These are phyloP conservation scores for Phocoena sinus DNA, from an alignment of 2,113 vertebrate genomes.

Conservation along the genomic window DNA sequence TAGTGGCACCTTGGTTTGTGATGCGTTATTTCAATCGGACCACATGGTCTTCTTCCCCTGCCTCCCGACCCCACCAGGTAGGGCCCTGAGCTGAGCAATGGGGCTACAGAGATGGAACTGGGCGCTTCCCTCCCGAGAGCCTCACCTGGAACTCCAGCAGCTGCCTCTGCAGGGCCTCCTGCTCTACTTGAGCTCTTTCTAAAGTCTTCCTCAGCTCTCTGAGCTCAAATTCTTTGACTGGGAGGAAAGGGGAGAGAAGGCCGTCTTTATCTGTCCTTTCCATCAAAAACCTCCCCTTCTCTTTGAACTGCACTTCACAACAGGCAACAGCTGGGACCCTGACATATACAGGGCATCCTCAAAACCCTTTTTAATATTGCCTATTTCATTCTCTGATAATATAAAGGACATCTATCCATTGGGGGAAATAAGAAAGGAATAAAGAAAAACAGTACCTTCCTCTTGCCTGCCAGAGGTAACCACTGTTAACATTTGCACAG, in stretches of 20 bases:
- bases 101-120: neutral
- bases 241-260: neutral
- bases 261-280: too few species aligned
- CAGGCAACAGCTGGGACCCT: neutral
- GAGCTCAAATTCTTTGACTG: conserved; percentile 58
- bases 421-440: too few species aligned
- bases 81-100: neutral
- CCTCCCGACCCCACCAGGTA: neutral
- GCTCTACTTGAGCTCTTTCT: conserved; percentile 29
- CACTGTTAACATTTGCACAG: rapidly evolving
- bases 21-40: rapidly evolving
- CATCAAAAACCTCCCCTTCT: neutral
- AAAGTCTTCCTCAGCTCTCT: conserved; percentile 39
- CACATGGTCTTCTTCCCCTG: neutral
- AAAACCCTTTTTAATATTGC: neutral
- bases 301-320: neutral
- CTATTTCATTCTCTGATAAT: neutral
- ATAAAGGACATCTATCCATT: neutral
- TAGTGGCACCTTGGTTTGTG: rapidly evolving
- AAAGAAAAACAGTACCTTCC: neutral
- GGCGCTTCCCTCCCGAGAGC: neutral
- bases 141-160: conserved; percentile 51
- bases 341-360: rapidly evolving
- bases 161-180: conserved; percentile 46
- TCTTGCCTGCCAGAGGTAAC: too few species aligned